These are phyloP conservation scores for Pyrocephalus nanus DNA, from an alignment of 2,797 vertebrate genomes.

Conservation along the genomic window DNA sequence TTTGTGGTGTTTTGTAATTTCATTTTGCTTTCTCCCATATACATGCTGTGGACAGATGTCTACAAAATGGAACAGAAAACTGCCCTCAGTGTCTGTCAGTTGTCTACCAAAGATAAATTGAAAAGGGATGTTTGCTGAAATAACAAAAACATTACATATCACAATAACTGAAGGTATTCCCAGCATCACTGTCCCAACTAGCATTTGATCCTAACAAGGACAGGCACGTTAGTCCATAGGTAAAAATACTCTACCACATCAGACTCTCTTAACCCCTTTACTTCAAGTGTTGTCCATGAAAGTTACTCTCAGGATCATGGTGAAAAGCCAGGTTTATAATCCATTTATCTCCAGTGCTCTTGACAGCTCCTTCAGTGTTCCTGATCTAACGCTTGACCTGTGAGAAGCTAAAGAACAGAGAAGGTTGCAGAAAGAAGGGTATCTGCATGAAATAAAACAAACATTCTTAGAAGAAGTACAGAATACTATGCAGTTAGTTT, in stretches of 20 bases:
- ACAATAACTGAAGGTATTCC: not conserved
- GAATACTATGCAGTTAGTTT: not conserved
- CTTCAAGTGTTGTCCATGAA: not conserved
- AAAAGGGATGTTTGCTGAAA: not conserved
- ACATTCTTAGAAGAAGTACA: not conserved
- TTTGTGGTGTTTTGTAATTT: constrained; percentile 11
- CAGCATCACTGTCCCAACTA: not conserved
- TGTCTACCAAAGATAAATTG: not conserved
- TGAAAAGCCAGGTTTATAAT: not conserved
- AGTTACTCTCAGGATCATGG: not conserved
- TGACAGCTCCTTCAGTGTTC: not conserved
- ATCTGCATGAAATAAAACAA: not conserved
- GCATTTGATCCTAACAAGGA: constrained; percentile 15
- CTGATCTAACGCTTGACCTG: not conserved
- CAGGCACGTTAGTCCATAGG: not conserved
- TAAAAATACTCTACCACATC: not conserved
- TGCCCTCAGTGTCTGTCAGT: not conserved
- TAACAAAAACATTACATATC: not conserved
- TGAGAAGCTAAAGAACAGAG: not conserved
- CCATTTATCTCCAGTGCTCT: not conserved
- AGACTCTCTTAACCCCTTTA: not conserved
- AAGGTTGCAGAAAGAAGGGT: not conserved
- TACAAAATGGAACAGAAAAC: constrained; percentile 10
- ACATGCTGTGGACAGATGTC: not conserved
- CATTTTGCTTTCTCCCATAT: not conserved